These are phyloP conservation scores for Argyra leucocephala DNA, from an alignment of 2,888 invertebrate species.

Conservation along the genomic window DNA sequence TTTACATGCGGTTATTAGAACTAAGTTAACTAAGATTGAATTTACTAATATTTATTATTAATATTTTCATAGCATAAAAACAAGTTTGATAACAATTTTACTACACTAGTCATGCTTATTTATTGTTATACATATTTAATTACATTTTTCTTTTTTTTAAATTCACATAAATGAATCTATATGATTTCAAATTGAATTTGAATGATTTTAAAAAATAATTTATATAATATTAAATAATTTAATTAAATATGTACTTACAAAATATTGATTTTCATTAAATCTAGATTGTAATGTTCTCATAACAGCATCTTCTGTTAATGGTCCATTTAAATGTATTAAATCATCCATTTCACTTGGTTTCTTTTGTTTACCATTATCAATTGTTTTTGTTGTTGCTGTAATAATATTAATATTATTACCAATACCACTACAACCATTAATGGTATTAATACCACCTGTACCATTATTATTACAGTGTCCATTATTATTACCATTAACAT, in stretches of 20 bases:
- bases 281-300: slow-evolving; percentile 83
- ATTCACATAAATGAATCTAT: too few relatives aligned
- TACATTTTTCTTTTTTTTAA: too few relatives aligned
- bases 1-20: too few relatives aligned
- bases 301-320: slow-evolving; percentile 88
- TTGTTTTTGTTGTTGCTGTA: slow-evolving; percentile 22
- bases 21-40: too few relatives aligned
- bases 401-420: slow-evolving; percentile 20
- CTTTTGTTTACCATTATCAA: slow-evolving; percentile 25
- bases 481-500: background rate
- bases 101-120: too few relatives aligned
- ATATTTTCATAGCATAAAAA: too few relatives aligned
- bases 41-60: too few relatives aligned
- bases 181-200: too few relatives aligned
- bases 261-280: slow-evolving; percentile 76
- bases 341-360: slow-evolving; percentile 59
- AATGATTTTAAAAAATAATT: too few relatives aligned
- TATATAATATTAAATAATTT: background rate
- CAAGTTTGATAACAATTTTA: too few relatives aligned
- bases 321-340: slow-evolving; percentile 83
- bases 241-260: slow-evolving; percentile 55
- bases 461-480: slow-evolving; percentile 16
- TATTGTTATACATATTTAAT: too few relatives aligned
- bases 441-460: background rate
- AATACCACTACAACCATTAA: background rate